phyloP scores from a whole-genome alignment of 1,140 invertebrate genomes.

The Drosophila santomea region DNA sequence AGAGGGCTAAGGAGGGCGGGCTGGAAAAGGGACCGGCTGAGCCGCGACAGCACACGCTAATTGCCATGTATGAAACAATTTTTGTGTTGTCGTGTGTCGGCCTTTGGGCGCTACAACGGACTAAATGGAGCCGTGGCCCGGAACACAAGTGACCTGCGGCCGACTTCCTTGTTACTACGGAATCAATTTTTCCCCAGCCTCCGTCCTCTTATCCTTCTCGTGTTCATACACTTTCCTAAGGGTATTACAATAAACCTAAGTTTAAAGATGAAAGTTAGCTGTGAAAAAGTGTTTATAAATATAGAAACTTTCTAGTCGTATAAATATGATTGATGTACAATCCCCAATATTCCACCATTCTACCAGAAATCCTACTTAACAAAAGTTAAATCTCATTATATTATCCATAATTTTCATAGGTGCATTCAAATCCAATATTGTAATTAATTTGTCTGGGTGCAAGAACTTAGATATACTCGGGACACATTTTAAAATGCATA shows the following conservation, averaged over 20 bases:
- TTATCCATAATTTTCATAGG: too few relatives aligned
- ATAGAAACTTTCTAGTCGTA: too few relatives aligned
- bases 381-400: neutral
- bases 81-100: slow-evolving; percentile 42
- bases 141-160: slow-evolving; percentile 51
- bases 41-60: slow-evolving; percentile 57
- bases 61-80: slow-evolving; percentile 68
- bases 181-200: slow-evolving; percentile 46
- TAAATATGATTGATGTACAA: too few relatives aligned
- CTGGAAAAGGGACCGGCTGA: slow-evolving; percentile 10
- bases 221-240: neutral
- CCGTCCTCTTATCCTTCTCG: neutral
- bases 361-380: neutral
- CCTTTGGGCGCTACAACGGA: slow-evolving; percentile 50
- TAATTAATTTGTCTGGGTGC: too few relatives aligned
- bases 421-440: too few relatives aligned
- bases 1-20: neutral
- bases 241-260: neutral
- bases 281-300: too few relatives aligned
- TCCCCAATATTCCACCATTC: too few relatives aligned
- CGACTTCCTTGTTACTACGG: slow-evolving; percentile 29
- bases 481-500: too few relatives aligned
- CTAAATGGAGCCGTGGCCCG: slow-evolving; percentile 30
- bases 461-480: too few relatives aligned
- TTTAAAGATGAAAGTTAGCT: too few relatives aligned